Conservation (phyloP, 2,888 invertebrate genomes). For the Synergus japonicus region DNA sequence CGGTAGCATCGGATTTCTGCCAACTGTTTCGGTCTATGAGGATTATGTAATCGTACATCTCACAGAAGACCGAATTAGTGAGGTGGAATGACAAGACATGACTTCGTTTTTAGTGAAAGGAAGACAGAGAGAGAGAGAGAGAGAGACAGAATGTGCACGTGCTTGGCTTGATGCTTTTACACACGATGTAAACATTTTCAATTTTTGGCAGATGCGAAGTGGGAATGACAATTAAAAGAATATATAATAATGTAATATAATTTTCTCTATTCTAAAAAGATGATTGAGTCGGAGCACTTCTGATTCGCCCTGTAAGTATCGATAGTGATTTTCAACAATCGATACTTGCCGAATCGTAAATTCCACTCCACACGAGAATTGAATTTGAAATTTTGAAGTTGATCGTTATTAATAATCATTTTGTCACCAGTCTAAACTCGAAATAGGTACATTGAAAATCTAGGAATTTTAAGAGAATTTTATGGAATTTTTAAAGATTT, state of each 20-base stretch:
- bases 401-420: no score
- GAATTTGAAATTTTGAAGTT: no score
- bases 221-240: background rate
- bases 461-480: no score
- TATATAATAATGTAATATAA: background rate
- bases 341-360: no score
- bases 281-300: no score
- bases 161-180: conserved; percentile 2
- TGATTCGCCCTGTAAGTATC: no score
- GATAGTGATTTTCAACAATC: no score
- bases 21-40: conserved; percentile 35
- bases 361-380: no score
- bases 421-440: no score
- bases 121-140: conserved; percentile 14
- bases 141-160: background rate
- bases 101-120: conserved; percentile 23
- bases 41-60: conserved; percentile 35
- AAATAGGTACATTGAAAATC: no score
- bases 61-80: conserved; percentile 23
- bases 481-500: no score
- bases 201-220: conserved; percentile 1
- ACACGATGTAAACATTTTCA: conserved; percentile 10
- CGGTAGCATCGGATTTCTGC: conserved; percentile 25
- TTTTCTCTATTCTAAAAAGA: no score
- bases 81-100: conserved; percentile 3